A percentile compares a stretch with the other conserved stretches of the same genome.
These are phyloP conservation scores for Macaria liturata DNA, from an alignment of 2,888 invertebrate species.

Conservation along the genomic window DNA sequence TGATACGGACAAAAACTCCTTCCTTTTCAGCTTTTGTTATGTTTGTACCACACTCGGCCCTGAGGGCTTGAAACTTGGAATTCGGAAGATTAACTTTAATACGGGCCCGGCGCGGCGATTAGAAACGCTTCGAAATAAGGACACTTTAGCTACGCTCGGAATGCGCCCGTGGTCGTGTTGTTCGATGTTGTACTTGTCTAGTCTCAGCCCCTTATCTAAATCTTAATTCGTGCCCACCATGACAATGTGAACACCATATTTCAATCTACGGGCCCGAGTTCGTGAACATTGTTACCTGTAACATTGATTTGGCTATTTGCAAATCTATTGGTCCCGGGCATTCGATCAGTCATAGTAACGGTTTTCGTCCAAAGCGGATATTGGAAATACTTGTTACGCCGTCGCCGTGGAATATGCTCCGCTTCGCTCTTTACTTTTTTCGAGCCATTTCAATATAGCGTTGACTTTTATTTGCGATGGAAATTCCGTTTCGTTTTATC, in stretches of 20 bases:
- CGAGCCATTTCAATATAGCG: slow-evolving; percentile 17
- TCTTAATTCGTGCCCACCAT: slow-evolving; percentile 23
- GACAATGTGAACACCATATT: slow-evolving; percentile 23
- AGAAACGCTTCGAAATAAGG: slow-evolving; percentile 28
- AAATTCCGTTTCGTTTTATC: slow-evolving; percentile 30
- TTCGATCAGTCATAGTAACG: slow-evolving; percentile 38
- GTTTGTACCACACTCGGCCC: slow-evolving; percentile 36
- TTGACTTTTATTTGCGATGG: slow-evolving; percentile 31
- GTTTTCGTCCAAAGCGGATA: slow-evolving; percentile 37
- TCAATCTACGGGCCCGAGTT: slow-evolving; percentile 17
- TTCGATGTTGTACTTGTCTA: slow-evolving; percentile 18
- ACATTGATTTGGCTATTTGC: slow-evolving; percentile 27
- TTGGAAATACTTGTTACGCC: slow-evolving; percentile 37
- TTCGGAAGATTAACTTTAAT: slow-evolving; percentile 30
- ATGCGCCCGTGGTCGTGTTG: slow-evolving; percentile 27
- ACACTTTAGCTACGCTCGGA: slow-evolving; percentile 28
- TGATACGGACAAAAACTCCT: slow-evolving; percentile 50
- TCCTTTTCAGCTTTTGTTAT: slow-evolving; percentile 48
- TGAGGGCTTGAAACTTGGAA: slow-evolving; percentile 29
- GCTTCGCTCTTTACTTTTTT: slow-evolving; percentile 30
- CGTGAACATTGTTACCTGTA: slow-evolving; percentile 28
- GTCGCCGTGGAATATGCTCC: slow-evolving; percentile 27
- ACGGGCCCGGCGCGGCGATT: slow-evolving; percentile 33
- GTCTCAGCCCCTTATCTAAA: slow-evolving; percentile 13
- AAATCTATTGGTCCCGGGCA: slow-evolving; percentile 42